These are phyloP conservation scores for Druceiella hillmani DNA, from an alignment of 2,888 invertebrate species.

Conservation along the genomic window DNA sequence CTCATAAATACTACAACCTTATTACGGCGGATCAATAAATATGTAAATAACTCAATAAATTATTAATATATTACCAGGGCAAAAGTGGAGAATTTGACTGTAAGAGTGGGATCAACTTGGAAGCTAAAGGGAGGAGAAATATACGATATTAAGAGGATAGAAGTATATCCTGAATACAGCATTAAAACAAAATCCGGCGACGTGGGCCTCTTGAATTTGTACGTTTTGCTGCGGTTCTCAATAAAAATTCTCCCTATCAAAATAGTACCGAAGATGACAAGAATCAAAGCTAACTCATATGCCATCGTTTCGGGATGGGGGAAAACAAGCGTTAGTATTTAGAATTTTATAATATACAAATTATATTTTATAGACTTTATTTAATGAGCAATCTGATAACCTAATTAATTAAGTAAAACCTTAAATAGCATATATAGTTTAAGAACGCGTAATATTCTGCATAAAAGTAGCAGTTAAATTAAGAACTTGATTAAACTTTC, in stretches of 20 bases:
- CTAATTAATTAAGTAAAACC: too few relatives aligned
- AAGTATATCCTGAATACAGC: slow-evolving; percentile 42
- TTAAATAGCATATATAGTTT: too few relatives aligned
- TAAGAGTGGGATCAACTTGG: slow-evolving; percentile 49
- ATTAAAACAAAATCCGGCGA: slow-evolving; percentile 42
- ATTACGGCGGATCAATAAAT: too few relatives aligned
- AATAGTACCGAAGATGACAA: slow-evolving; percentile 31
- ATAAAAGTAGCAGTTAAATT: too few relatives aligned
- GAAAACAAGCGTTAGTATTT: slow-evolving; percentile 33
- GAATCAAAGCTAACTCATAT: slow-evolving; percentile 32
- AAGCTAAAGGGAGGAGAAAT: slow-evolving; percentile 48
- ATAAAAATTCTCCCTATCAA: slow-evolving; percentile 37
- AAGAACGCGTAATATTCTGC: too few relatives aligned
- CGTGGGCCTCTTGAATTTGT: slow-evolving; percentile 42
- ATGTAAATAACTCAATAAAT: too few relatives aligned
- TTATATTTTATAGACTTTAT: too few relatives aligned
- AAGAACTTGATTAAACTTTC: too few relatives aligned
- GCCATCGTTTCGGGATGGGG: slow-evolving; percentile 49
- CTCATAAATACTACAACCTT: too few relatives aligned
- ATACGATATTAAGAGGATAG: slow-evolving; percentile 40
- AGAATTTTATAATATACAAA: too few relatives aligned
- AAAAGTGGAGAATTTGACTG: slow-evolving; percentile 35
- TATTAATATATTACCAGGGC: too few relatives aligned
- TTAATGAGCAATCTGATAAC: too few relatives aligned
- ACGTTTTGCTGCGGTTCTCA: slow-evolving; percentile 37